Conservation (phyloP, 2,888 invertebrate species). For the Capitulum mitella region DNA sequence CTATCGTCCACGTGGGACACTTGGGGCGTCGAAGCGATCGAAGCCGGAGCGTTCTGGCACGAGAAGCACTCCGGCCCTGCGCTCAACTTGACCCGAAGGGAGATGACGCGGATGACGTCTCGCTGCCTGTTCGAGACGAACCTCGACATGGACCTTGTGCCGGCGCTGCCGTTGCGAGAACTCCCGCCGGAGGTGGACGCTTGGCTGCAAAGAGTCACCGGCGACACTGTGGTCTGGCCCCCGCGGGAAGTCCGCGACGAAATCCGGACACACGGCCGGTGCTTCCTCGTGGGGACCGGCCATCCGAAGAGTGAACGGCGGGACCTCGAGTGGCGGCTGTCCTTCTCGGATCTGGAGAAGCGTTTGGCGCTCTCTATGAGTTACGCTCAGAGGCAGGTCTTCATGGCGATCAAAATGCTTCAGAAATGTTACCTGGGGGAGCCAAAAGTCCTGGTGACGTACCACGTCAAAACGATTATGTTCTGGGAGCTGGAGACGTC, state of each 20-base stretch:
- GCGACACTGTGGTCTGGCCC: neutral
- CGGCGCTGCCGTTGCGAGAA: neutral
- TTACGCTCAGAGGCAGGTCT: neutral
- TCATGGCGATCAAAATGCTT: neutral
- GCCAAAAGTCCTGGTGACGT: neutral
- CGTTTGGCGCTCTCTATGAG: neutral
- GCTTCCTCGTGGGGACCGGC: neutral
- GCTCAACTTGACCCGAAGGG: too few relatives aligned
- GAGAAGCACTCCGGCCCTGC: too few relatives aligned
- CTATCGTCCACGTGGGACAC: too few relatives aligned
- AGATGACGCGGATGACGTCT: too few relatives aligned
- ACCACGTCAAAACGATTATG: neutral
- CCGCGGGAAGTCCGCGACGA: neutral
- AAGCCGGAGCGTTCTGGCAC: too few relatives aligned
- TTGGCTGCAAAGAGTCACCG: neutral
- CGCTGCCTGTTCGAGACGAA: too few relatives aligned
- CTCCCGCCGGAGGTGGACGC: neutral
- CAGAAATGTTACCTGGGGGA: neutral
- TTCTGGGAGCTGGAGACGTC: neutral
- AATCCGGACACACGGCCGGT: neutral
- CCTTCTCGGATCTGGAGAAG: neutral
- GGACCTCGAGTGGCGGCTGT: neutral
- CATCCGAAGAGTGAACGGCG: neutral
- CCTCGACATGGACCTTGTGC: neutral
- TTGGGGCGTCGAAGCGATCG: too few relatives aligned